Evolutionary conservation across 2,888 invertebrate genomes (phyloP).

Genomic region (Bellardia bayeri): DNA sequence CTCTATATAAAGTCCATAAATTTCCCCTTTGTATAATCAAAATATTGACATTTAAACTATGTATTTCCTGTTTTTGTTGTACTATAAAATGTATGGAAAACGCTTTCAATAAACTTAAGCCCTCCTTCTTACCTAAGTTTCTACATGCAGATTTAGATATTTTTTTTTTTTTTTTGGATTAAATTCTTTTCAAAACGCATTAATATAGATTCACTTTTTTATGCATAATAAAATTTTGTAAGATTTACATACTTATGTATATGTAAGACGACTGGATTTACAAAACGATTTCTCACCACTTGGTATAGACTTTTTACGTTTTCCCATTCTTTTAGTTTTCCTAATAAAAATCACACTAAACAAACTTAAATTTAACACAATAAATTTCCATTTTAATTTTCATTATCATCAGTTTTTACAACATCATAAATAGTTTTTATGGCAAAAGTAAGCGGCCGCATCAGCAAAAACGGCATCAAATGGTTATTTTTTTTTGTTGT

Average conservation of each 20-base stretch:
- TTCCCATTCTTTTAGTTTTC: not conserved
- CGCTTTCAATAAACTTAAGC: too few relatives aligned
- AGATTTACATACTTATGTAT: too few relatives aligned
- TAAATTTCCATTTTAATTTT: slow-evolving; percentile 53
- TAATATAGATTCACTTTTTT: not conserved
- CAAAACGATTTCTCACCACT: slow-evolving; percentile 3
- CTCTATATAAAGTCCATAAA: not conserved
- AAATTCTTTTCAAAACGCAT: not conserved
- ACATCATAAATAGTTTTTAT: slow-evolving; percentile 58
- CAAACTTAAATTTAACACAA: slow-evolving; percentile 28
- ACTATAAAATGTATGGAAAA: not conserved
- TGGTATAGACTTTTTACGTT: not conserved
- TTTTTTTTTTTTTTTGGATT: too few relatives aligned
- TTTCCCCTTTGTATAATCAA: not conserved
- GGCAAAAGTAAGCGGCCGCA: not conserved
- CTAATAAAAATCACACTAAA: slow-evolving; percentile 15
- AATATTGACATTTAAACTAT: slow-evolving; percentile 9
- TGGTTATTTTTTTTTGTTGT: not conserved
- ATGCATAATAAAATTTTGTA: not conserved
- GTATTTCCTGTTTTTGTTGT: not conserved
- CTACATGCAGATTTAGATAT: not conserved
- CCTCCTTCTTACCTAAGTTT: not conserved
- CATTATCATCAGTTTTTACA: slow-evolving; percentile 64
- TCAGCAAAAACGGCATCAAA: not conserved
- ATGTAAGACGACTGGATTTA: not conserved